phyloP scores from a whole-genome alignment of 2,113 vertebrate genomes.

The Hippoglossus stenolepis region DNA sequence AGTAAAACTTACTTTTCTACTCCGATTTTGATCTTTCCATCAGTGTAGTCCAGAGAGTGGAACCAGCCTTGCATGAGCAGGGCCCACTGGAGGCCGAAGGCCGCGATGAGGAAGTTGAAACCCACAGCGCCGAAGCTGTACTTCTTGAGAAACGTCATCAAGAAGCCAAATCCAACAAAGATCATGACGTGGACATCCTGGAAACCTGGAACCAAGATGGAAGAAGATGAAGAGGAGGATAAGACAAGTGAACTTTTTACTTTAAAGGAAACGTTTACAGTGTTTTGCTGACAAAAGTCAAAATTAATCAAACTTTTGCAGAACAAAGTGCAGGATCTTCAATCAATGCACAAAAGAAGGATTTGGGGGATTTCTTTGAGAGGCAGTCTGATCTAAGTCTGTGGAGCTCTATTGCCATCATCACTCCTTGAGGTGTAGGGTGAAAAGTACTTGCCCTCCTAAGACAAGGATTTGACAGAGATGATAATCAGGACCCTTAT shows the following conservation, averaged over 20 bases:
- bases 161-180: slow-evolving; percentile 97
- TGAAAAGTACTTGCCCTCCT: too few species aligned
- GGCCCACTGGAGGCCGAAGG: slow-evolving; percentile 97
- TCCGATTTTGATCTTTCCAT: slow-evolving; percentile 88
- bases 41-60: slow-evolving; percentile 77
- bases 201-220: slow-evolving; percentile 86
- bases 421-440: too few species aligned
- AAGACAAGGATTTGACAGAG: background rate
- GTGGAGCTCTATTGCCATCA: background rate
- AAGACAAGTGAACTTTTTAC: background rate
- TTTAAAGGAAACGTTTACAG: too few species aligned
- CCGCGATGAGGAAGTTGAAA: slow-evolving; percentile 96
- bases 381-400: background rate
- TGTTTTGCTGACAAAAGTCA: too few species aligned
- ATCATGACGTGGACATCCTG: slow-evolving; percentile 99
- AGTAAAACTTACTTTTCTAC: slow-evolving; percentile 86
- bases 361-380: too few species aligned
- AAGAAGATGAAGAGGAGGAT: background rate
- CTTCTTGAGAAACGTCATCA: slow-evolving; percentile 96
- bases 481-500: background rate
- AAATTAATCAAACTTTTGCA: too few species aligned
- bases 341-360: too few species aligned
- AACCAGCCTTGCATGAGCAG: slow-evolving; percentile 98
- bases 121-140: slow-evolving; percentile 93
- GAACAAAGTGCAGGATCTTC: too few species aligned